Conservation (phyloP, 2,797 vertebrate genomes). For the Champsocephalus esox region DNA sequence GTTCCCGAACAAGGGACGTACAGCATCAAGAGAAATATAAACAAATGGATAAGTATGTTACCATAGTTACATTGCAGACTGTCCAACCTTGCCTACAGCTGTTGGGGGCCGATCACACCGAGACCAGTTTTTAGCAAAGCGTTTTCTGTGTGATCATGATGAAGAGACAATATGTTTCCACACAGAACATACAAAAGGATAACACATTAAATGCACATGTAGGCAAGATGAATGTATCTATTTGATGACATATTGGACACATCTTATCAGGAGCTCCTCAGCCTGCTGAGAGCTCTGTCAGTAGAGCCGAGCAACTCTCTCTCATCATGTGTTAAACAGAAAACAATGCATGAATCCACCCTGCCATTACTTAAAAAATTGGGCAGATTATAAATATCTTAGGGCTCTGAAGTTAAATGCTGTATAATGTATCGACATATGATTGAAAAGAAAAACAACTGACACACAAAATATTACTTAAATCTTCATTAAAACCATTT, state of each 20-base stretch:
- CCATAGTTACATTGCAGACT: conserved; percentile 30
- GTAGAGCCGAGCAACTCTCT: conserved; percentile 1
- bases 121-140: too few species aligned
- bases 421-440: background rate
- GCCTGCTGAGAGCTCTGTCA: background rate
- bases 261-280: conserved; percentile 26
- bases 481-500: background rate
- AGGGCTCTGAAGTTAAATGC: background rate
- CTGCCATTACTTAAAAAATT: background rate
- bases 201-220: background rate
- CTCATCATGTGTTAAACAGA: conserved; percentile 7
- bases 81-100: conserved; percentile 10
- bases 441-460: background rate
- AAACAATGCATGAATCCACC: background rate
- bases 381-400: background rate
- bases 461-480: background rate
- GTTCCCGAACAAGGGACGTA: conserved; percentile 14
- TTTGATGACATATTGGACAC: background rate
- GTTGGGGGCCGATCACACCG: too few species aligned
- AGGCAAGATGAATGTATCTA: background rate
- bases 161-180: background rate
- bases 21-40: conserved; percentile 18
- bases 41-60: conserved; percentile 24
- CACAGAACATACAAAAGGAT: background rate
- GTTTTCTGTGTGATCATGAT: too few species aligned